These are phyloP conservation scores for Glaucomys volans DNA, from an alignment of 2,113 vertebrate genomes.

Conservation along the genomic window DNA sequence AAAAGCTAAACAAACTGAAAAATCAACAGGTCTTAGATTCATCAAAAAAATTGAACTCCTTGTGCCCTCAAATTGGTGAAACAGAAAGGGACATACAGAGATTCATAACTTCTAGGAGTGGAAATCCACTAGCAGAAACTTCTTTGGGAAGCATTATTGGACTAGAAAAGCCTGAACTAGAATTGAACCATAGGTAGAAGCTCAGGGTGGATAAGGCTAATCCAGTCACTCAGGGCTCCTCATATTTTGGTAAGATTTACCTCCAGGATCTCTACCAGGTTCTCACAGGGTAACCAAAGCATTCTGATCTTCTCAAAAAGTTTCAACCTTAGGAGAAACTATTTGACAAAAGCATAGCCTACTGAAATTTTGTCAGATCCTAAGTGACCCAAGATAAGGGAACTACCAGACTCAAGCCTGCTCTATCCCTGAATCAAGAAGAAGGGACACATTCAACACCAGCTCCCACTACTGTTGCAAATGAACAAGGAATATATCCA, in stretches of 20 bases:
- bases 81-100: too few relatives aligned
- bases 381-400: too few relatives aligned
- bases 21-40: too few relatives aligned
- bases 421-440: neutral
- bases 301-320: too few relatives aligned
- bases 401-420: neutral
- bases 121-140: too few relatives aligned
- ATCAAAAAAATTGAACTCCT: too few relatives aligned
- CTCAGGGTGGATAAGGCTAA: neutral
- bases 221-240: too few relatives aligned
- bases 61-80: too few relatives aligned
- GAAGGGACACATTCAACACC: neutral
- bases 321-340: neutral
- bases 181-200: neutral
- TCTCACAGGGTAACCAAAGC: neutral
- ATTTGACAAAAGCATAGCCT: neutral
- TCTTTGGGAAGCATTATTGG: neutral
- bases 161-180: neutral
- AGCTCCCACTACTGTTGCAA: too few relatives aligned
- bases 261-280: neutral
- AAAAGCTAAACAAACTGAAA: too few relatives aligned
- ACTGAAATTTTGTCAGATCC: neutral
- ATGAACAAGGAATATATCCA: too few relatives aligned
- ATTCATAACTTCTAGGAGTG: too few relatives aligned
- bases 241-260: neutral